phyloP scores from a whole-genome alignment of 2,888 invertebrate species.

The Luperina testacea region DNA sequence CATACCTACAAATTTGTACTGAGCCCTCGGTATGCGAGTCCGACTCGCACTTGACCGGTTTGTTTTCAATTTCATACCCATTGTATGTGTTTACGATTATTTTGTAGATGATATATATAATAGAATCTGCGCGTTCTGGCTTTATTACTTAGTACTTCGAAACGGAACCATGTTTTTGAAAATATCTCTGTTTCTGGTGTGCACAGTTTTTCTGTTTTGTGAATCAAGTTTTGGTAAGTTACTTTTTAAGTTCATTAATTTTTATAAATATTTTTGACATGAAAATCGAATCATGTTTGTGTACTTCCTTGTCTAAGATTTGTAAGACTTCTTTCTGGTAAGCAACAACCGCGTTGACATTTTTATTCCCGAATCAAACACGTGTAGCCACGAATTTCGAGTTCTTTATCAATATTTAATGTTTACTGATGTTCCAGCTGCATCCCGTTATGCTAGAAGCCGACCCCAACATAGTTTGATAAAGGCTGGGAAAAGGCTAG shows the following conservation, averaged over 20 bases:
- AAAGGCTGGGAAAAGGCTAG: not conserved
- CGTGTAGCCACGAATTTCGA: not conserved
- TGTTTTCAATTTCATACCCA: conserved; percentile 7
- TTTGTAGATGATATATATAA: conserved; percentile 44
- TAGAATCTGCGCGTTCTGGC: conserved; percentile 2
- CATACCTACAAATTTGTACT: too few species aligned
- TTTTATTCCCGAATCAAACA: not conserved
- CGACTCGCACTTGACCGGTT: not conserved
- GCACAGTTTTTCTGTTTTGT: conserved; percentile 41
- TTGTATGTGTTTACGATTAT: conserved; percentile 8
- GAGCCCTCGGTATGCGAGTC: too few species aligned
- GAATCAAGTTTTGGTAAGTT: conserved; percentile 54
- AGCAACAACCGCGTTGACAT: not conserved
- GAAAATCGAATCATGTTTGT: not conserved
- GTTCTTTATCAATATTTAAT: not conserved
- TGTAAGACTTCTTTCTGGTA: not conserved
- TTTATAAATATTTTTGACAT: not conserved
- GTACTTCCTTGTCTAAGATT: not conserved
- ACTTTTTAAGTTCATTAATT: not conserved
- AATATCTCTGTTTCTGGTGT: conserved; percentile 32
- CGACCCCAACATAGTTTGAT: not conserved
- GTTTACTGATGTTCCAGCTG: not conserved
- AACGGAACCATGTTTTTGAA: conserved; percentile 43
- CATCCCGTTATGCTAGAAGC: not conserved
- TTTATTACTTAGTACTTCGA: conserved; percentile 20